These are phyloP conservation scores for Volucella bombylans DNA, from an alignment of 2,888 invertebrate genomes.

Conservation along the genomic window DNA sequence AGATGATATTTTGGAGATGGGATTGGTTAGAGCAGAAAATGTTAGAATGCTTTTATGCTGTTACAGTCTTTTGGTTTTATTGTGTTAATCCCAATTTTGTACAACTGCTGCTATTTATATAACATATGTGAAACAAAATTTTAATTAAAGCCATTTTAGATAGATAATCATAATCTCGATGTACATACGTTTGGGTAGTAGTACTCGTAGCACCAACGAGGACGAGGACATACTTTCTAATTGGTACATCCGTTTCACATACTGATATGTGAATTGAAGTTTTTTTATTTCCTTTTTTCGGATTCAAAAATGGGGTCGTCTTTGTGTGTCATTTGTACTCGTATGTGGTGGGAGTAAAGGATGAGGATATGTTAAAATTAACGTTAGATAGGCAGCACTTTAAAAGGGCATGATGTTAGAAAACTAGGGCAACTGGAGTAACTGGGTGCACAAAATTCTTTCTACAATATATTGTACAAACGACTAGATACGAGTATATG, in stretches of 20 bases:
- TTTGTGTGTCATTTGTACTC: no score
- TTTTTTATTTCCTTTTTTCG: neutral
- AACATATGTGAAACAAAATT: constrained; percentile 51
- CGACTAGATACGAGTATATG: no score
- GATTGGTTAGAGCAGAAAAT: no score
- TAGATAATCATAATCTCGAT: constrained; percentile 56
- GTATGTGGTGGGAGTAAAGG: neutral
- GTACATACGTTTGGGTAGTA: constrained; percentile 1
- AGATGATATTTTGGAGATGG: neutral
- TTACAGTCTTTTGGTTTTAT: constrained; percentile 50
- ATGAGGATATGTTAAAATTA: constrained; percentile 2
- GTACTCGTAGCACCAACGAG: no score
- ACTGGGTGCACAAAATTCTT: no score
- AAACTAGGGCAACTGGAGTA: neutral
- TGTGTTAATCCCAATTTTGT: constrained; percentile 52
- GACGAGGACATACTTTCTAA: neutral
- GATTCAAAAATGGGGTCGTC: no score
- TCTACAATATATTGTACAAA: no score
- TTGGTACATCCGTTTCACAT: neutral
- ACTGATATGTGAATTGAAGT: constrained; percentile 19
- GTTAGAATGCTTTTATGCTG: neutral
- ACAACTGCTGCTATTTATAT: constrained; percentile 48
- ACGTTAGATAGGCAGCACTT: constrained; percentile 24
- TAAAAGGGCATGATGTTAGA: constrained; percentile 27
- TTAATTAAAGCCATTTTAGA: constrained; percentile 66